Evolutionary conservation across 2,888 invertebrate species (phyloP).

Genomic region (Oxycera nigricornis): DNA sequence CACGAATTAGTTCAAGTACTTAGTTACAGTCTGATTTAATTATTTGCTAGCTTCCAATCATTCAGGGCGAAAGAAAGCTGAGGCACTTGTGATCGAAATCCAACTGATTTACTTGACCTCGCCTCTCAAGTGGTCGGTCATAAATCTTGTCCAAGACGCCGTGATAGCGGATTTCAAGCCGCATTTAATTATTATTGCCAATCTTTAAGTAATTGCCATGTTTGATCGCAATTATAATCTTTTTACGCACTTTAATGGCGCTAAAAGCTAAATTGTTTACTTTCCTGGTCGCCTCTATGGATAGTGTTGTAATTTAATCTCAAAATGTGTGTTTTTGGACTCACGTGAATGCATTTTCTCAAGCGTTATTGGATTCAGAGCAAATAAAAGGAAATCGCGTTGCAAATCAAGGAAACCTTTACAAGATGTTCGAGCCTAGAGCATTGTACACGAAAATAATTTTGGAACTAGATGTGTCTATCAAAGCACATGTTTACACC

Average conservation of each 20-base stretch:
- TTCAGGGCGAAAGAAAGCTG: too few species aligned
- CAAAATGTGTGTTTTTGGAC: too few species aligned
- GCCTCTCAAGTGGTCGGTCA: background rate
- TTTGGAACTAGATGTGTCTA: too few species aligned
- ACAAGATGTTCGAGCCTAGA: too few species aligned
- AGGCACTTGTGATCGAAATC: background rate
- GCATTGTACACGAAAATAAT: too few species aligned
- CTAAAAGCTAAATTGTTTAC: background rate
- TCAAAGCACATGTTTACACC: too few species aligned
- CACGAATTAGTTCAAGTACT: too few species aligned
- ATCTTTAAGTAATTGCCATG: background rate
- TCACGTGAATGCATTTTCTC: too few species aligned
- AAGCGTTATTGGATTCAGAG: too few species aligned
- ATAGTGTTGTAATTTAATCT: constrained; percentile 1
- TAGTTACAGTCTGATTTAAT: too few species aligned
- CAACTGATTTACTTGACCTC: constrained; percentile 12
- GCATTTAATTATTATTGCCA: constrained; percentile 22
- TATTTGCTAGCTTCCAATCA: background rate
- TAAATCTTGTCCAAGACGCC: constrained; percentile 1
- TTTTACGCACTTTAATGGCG: constrained; percentile 3
- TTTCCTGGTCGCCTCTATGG: background rate
- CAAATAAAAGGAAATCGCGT: too few species aligned
- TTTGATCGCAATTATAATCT: constrained; percentile 9
- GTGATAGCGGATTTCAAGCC: constrained; percentile 3
- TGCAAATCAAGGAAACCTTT: too few species aligned